A percentile compares a stretch with the other conserved stretches of the same genome.
phyloP scores from a whole-genome alignment of 2,113 vertebrate species.

The Arizona elegans region DNA sequence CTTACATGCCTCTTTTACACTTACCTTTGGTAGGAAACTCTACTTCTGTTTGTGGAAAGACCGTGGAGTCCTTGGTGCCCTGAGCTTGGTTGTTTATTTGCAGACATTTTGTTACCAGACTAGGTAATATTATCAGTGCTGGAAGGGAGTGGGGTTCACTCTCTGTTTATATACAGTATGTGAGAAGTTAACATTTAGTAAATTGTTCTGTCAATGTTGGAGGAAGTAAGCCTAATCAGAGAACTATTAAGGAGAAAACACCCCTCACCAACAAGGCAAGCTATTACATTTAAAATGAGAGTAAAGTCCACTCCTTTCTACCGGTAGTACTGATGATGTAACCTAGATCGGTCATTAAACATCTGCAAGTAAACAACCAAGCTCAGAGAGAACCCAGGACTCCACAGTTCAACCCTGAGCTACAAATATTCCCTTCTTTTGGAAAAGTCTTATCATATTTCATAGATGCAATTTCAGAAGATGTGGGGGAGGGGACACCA shows the following conservation, averaged over 20 bases:
- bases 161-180: background rate
- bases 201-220: background rate
- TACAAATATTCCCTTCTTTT: too few relatives aligned
- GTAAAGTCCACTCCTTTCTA: background rate
- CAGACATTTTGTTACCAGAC: background rate
- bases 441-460: background rate
- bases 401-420: too few relatives aligned
- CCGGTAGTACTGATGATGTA: too few relatives aligned
- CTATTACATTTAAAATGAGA: background rate
- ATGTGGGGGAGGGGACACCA: background rate
- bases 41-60: background rate
- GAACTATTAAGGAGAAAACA: background rate
- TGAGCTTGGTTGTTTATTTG: background rate
- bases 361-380: too few relatives aligned
- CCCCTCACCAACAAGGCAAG: background rate
- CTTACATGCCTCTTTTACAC: background rate
- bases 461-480: background rate
- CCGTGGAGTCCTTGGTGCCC: background rate
- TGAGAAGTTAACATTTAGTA: too few relatives aligned
- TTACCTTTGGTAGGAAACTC: background rate
- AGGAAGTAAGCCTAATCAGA: background rate
- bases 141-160: background rate
- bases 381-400: too few relatives aligned
- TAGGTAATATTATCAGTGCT: background rate
- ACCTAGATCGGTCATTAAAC: too few relatives aligned